Conservation (phyloP, 2,888 invertebrate genomes). For the Leptinotarsa haldemani region DNA sequence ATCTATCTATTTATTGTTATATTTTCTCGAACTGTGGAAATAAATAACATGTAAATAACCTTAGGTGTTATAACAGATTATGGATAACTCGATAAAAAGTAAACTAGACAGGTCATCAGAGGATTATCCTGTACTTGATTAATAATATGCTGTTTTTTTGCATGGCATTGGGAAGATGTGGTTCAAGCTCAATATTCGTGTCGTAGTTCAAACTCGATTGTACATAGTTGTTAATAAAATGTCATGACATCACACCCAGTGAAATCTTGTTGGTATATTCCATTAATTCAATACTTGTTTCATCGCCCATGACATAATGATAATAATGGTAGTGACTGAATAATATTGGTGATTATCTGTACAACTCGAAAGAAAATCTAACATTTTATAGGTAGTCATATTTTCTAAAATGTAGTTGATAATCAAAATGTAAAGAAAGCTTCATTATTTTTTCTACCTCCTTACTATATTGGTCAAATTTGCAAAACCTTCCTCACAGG, state of each 20-base stretch:
- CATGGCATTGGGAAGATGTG: slow-evolving; percentile 43
- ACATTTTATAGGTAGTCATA: slow-evolving; percentile 46
- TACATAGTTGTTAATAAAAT: slow-evolving; percentile 47
- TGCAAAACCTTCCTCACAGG: slow-evolving; percentile 1
- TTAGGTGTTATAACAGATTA: no score
- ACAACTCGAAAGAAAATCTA: slow-evolving; percentile 42
- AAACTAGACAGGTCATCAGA: neutral
- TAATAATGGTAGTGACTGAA: slow-evolving; percentile 33
- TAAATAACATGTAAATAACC: no score
- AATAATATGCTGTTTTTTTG: slow-evolving; percentile 27
- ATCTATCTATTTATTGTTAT: no score
- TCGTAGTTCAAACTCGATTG: slow-evolving; percentile 53
- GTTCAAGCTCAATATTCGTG: slow-evolving; percentile 56
- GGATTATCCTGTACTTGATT: slow-evolving; percentile 20
- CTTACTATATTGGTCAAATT: slow-evolving; percentile 23
- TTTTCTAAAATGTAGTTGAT: slow-evolving; percentile 43
- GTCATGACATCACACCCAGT: slow-evolving; percentile 43
- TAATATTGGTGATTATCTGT: slow-evolving; percentile 41
- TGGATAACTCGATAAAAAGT: neutral
- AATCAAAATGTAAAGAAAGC: slow-evolving; percentile 40
- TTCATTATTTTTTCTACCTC: slow-evolving; percentile 36
- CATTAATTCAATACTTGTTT: slow-evolving; percentile 12
- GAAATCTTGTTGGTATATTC: neutral
- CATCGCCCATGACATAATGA: slow-evolving; percentile 33
- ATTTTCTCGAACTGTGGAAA: no score